Percentiles rank a stretch among this genome's conserved stretches.
phyloP scores from a whole-genome alignment of 2,113 vertebrate species.

The Pyxicephalus adspersus region DNA sequence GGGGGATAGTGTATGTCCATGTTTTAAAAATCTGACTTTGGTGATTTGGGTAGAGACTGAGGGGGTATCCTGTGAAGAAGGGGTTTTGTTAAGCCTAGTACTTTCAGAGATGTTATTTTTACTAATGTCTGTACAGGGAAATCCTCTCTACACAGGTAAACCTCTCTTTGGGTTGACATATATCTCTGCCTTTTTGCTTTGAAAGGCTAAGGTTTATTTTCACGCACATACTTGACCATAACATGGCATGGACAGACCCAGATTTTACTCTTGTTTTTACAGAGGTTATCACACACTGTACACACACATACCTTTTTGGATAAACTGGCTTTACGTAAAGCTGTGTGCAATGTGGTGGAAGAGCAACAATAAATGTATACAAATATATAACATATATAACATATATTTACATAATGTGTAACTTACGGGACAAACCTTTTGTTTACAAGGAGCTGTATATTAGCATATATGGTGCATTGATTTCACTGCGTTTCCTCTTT shows the following conservation, averaged over 20 bases:
- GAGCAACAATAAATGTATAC: neutral
- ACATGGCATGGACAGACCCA: neutral
- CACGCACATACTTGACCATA: constrained; percentile 2
- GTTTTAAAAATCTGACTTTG: too few relatives aligned
- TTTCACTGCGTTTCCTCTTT: constrained; percentile 16
- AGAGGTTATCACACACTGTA: neutral
- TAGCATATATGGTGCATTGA: neutral
- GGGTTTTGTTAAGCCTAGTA: too few relatives aligned
- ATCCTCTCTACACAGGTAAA: too few relatives aligned
- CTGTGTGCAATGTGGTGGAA: neutral
- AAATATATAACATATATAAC: neutral
- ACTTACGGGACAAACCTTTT: neutral
- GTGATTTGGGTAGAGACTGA: too few relatives aligned
- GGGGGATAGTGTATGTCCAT: too few relatives aligned
- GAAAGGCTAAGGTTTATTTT: neutral
- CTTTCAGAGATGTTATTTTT: too few relatives aligned
- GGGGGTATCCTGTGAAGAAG: too few relatives aligned
- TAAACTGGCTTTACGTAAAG: neutral
- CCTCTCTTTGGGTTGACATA: too few relatives aligned
- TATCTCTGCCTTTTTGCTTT: too few relatives aligned
- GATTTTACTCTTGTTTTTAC: neutral
- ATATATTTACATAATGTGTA: too few relatives aligned
- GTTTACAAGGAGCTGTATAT: neutral
- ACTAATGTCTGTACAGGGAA: too few relatives aligned
- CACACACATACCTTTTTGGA: neutral